Conservation (phyloP, 1,140 invertebrate species). For the Mactra quadrangularis region DNA sequence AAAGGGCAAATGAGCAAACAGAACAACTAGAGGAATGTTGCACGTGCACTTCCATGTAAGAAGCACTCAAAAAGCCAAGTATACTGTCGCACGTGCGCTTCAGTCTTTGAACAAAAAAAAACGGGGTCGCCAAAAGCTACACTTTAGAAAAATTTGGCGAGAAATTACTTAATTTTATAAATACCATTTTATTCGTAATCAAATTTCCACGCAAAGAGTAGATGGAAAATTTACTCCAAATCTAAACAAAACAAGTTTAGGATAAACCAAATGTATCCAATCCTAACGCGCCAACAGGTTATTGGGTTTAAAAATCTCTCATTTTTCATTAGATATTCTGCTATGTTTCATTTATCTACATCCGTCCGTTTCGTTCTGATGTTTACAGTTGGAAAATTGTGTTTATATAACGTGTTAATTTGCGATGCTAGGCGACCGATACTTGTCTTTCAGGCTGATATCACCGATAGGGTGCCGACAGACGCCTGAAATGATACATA, state of each 20-base stretch:
- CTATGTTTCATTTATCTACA: constrained; percentile 62
- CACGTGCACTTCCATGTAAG: constrained; percentile 8
- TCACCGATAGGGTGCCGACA: constrained; percentile 41
- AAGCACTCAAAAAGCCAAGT: neutral
- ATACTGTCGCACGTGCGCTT: constrained; percentile 21
- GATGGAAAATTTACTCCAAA: constrained; percentile 47
- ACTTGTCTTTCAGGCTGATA: constrained; percentile 57
- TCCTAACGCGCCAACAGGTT: constrained; percentile 12
- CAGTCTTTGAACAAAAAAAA: neutral
- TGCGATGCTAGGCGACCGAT: constrained; percentile 66
- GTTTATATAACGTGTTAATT: constrained; percentile 76
- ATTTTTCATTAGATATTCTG: constrained; percentile 61
- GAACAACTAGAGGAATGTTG: neutral
- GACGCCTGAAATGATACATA: constrained; percentile 55
- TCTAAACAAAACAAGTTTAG: constrained; percentile 42
- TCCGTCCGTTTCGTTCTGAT: constrained; percentile 63
- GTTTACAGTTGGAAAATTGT: constrained; percentile 69
- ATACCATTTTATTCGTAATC: constrained; percentile 25
- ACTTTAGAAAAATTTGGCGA: neutral
- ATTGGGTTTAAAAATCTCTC: constrained; percentile 13
- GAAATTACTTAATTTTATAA: constrained; percentile 42
- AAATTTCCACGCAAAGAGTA: constrained; percentile 29
- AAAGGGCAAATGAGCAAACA: constrained; percentile 7
- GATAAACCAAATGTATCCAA: constrained; percentile 36
- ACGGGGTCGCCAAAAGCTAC: too few species aligned